phyloP scores from a whole-genome alignment of 2,113 vertebrate species.

The Alouatta palliata region DNA sequence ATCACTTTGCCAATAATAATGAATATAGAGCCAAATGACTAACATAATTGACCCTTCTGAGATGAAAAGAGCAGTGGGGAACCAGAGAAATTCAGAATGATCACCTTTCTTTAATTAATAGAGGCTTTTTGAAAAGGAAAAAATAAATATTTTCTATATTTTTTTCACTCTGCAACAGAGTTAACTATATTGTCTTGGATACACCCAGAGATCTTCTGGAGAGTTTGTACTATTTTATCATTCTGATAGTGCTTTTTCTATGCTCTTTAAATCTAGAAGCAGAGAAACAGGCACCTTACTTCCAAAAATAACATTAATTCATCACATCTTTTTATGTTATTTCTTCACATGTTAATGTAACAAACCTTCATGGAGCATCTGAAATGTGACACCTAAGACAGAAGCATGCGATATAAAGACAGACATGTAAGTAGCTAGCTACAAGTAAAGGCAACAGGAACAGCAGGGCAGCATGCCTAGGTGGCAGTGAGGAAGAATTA shows the following conservation, averaged over 20 bases:
- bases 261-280: neutral
- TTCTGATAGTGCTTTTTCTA: neutral
- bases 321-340: neutral
- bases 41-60: constrained; percentile 19
- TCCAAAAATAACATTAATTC: neutral
- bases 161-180: neutral
- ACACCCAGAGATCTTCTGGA: neutral
- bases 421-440: neutral
- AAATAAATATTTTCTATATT: neutral
- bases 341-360: neutral
- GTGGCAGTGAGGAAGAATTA: neutral
- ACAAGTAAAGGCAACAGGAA: neutral
- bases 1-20: constrained; percentile 17
- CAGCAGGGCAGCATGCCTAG: neutral
- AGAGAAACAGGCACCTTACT: neutral
- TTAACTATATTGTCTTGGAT: neutral
- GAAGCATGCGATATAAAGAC: neutral
- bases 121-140: neutral
- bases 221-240: neutral
- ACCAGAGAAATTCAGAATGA: neutral
- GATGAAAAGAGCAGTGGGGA: neutral
- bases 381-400: neutral
- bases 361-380: neutral
- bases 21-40: neutral
- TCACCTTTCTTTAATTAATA: constrained; percentile 22